These are phyloP conservation scores for Agonopterix alstromeriana DNA, from an alignment of 2,888 invertebrate genomes.

Conservation along the genomic window DNA sequence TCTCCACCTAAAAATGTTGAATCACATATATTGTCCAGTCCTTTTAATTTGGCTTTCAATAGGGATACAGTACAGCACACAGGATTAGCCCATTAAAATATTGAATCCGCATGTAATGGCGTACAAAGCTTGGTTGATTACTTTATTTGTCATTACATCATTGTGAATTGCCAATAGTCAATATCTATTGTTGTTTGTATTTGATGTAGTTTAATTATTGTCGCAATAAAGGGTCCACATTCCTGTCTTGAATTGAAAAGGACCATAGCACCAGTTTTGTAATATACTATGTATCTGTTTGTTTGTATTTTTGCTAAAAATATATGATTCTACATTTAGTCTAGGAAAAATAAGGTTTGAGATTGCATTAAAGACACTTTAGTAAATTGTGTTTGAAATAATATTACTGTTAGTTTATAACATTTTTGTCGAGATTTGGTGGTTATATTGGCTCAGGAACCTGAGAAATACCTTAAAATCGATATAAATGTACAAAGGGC, in stretches of 20 bases:
- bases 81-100: not conserved
- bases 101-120: not conserved
- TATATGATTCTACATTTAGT: too few species aligned
- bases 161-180: constrained; percentile 29
- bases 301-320: too few species aligned
- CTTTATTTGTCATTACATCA: constrained; percentile 15
- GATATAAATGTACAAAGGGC: too few species aligned
- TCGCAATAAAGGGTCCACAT: constrained; percentile 14
- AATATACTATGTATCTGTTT: too few species aligned
- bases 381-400: too few species aligned
- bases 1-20: constrained; percentile 36
- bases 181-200: constrained; percentile 22
- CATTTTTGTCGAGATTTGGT: too few species aligned
- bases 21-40: constrained; percentile 35
- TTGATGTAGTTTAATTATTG: constrained; percentile 46
- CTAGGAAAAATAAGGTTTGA: too few species aligned
- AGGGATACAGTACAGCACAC: constrained; percentile 5
- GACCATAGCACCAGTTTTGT: too few species aligned
- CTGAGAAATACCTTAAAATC: too few species aligned
- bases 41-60: constrained; percentile 33
- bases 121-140: constrained; percentile 3
- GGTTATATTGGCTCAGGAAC: too few species aligned
- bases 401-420: too few species aligned
- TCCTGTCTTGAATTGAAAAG: not conserved
- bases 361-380: too few species aligned